Evolutionary conservation across 2,113 vertebrate species (phyloP), one percentile per base, ranked within the genome.

Genomic region (Nycticorax nycticorax): DNA sequence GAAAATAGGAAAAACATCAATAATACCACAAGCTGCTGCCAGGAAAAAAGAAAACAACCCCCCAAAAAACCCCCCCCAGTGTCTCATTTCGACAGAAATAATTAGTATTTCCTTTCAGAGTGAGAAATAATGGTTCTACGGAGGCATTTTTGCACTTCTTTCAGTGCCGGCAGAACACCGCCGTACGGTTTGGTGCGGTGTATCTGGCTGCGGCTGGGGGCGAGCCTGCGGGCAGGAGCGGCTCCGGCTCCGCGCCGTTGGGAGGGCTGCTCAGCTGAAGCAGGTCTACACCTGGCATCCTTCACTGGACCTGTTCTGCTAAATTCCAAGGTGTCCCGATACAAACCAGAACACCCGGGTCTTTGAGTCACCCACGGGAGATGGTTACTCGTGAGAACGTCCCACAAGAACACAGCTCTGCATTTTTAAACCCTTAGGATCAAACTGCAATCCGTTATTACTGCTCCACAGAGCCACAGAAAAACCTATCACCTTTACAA

Each of bases 21-120:
- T 35, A 76, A 73, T 39, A 78, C 33, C 90, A 57, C 53, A 93
- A 69, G 75, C 71, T 68, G 63, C 35, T 23, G 39, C 32, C 4
- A 72, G 39, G 74, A 88, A 55, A 77, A n/a, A 32, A 35, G 4
- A 24, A 50, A 14, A 43, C 15, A 43, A 43, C 14, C 41, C 41
- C 41, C 41, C 41, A 41, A 41, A 41, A 41, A 13, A 13, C 12
- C 39, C 39, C 39, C 39, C 39, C 41, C 41, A 30, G 57, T 37
- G 60, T 73, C 67, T 55, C 71, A n/a, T 75, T 89, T 67, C 85
- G 53, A 72, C 76, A 80, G 69, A 63, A 96, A 95, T 80, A 73
- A 96, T 95, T 84, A 67, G 71, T 53, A 72, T 57, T 96, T 94
- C 14, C 84, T 91, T 85, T 79, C 75, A 27, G 69, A 72, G 67